Conservation (phyloP, 2,113 vertebrate species). For the Aptenodytes patagonicus region DNA sequence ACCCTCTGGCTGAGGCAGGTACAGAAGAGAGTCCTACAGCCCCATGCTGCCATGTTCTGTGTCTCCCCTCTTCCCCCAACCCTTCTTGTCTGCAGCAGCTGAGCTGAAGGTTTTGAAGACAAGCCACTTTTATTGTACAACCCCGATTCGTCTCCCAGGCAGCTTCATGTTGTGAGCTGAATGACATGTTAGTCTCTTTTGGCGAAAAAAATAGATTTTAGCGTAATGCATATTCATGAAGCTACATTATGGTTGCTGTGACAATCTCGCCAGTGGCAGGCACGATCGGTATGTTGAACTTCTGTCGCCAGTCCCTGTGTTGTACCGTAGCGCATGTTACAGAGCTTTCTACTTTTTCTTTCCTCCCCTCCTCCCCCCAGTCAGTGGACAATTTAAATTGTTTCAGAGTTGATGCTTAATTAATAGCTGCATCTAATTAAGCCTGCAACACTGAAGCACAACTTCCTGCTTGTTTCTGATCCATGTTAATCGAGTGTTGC, state of each 20-base stretch:
- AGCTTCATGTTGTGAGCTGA: conserved; percentile 10
- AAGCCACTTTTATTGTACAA: neutral
- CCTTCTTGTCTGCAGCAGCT: neutral
- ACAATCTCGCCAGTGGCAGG: conserved; percentile 13
- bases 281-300: neutral
- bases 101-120: neutral
- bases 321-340: neutral
- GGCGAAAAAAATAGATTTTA: neutral
- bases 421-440: neutral
- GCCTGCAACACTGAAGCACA: neutral
- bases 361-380: neutral
- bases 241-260: conserved; percentile 45
- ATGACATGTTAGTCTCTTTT: neutral
- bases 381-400: neutral
- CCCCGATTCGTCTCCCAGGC: neutral
- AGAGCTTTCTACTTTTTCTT: neutral
- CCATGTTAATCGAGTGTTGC: rapidly evolving
- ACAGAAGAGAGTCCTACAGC: neutral
- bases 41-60: rapidly evolving
- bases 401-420: neutral
- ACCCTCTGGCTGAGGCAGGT: neutral
- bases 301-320: neutral
- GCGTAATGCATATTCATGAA: conserved; percentile 19
- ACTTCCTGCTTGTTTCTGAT: neutral
- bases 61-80: neutral